A percentile compares a stretch with the other conserved stretches of the same genome.
phyloP scores from a whole-genome alignment of 1,140 invertebrate genomes.

The Hormaphis cornu region DNA sequence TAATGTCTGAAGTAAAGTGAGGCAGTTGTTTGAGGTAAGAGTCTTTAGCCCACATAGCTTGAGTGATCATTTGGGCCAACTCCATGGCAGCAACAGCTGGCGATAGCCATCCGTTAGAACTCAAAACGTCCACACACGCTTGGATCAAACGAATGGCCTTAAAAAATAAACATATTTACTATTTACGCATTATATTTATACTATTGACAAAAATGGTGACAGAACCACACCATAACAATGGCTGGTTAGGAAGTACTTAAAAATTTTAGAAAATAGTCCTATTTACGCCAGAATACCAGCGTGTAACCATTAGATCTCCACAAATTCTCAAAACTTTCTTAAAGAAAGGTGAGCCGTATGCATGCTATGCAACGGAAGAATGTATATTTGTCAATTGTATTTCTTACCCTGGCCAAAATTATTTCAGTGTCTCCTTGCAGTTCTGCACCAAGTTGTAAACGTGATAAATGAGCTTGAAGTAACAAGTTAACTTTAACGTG shows the following conservation, averaged over 20 bases:
- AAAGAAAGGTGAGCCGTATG: too few relatives aligned
- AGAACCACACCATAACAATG: neutral
- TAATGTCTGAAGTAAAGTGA: conserved; percentile 83
- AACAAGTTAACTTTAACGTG: conserved; percentile 95
- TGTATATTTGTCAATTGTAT: neutral
- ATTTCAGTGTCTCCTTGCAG: conserved; percentile 92
- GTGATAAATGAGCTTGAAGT: conserved; percentile 89
- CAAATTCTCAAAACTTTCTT: too few relatives aligned
- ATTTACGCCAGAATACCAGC: too few relatives aligned
- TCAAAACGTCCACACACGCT: conserved; percentile 96
- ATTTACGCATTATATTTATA: neutral
- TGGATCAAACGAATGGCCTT: conserved; percentile 80
- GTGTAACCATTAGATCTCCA: too few relatives aligned
- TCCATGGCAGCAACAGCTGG: conserved; percentile 99
- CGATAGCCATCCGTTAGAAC: conserved; percentile 94
- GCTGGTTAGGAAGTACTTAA: too few relatives aligned
- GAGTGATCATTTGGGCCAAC: conserved; percentile 97
- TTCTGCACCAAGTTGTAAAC: conserved; percentile 88
- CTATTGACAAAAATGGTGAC: neutral
- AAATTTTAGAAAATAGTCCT: too few relatives aligned
- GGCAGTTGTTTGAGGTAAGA: conserved; percentile 95
- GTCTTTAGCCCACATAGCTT: conserved; percentile 99
- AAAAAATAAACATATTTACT: conserved; percentile 2
- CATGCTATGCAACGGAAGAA: neutral
- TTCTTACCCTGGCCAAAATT: conserved; percentile 64